Evolutionary conservation across 2,797 vertebrate species (phyloP).

Genomic region (Meriones psammophilus): DNA sequence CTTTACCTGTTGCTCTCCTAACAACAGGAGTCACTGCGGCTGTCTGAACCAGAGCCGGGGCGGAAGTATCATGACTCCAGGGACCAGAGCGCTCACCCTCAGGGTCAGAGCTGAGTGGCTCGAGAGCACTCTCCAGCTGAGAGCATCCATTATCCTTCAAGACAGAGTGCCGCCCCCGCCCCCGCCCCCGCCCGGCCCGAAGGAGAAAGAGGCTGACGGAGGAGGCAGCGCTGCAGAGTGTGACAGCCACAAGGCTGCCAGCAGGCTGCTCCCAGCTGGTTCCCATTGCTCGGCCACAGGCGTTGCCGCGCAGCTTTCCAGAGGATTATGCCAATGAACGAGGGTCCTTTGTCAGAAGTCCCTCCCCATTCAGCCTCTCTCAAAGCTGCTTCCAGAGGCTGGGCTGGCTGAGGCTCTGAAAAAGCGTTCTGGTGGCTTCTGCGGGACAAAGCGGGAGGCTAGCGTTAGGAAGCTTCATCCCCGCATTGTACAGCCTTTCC

Average conservation of each 20-base stretch:
- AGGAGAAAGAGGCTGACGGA: neutral
- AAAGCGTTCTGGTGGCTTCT: neutral
- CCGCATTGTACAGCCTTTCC: neutral
- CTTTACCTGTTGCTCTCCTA: neutral
- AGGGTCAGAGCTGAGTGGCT: neutral
- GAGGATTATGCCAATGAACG: conserved; percentile 15
- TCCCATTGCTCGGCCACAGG: neutral
- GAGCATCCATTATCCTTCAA: neutral
- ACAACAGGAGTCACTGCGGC: neutral
- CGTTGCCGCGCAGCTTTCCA: neutral
- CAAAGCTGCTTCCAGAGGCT: conserved; percentile 6
- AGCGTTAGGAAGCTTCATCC: neutral
- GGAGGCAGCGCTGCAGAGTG: neutral
- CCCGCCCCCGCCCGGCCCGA: neutral
- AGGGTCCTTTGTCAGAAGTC: conserved; percentile 19
- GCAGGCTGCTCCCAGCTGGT: neutral
- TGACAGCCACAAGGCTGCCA: neutral
- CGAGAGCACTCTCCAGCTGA: neutral
- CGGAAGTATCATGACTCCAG: conserved; percentile 9
- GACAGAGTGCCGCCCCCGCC: neutral
- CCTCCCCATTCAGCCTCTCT: neutral
- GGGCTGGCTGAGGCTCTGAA: neutral
- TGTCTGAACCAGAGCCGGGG: neutral
- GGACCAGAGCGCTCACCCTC: neutral
- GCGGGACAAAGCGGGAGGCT: neutral